Evolutionary conservation across 1,140 invertebrate genomes (phyloP), one percentile per base, ranked within the genome.

Genomic region (Probaryconus sp.): DNA sequence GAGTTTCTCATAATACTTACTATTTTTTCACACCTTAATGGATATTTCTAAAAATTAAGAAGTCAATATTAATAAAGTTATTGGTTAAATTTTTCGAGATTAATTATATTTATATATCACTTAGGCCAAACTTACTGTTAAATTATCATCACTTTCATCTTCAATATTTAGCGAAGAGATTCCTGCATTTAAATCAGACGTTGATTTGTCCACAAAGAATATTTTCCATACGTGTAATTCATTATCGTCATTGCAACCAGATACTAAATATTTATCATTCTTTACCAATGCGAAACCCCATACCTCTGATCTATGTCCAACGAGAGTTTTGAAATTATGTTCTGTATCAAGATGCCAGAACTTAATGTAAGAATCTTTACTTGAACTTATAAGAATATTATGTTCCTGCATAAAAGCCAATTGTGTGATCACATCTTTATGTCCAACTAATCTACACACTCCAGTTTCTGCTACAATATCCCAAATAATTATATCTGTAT

Each of bases 281-380:
- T 93, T 93, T 14, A 94, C 81, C 18, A 99, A 83, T n/a, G 91
- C 90, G 77, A 97, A 91, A 65, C 92, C 91, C 93, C 96, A 98
- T 85, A 92, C 92, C 87, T 95, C 93, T 63, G 92, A 91, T 81
- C 91, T 89, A 87, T 95, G 93, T 48, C 93, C 93, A 35, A 92
- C 91, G 11, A 99, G 87, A 5, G 98, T 99, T 84, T 96, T 95
- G 79, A 99, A 99, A 85, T 98, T 99, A 81, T 97, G 95, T 79
- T 97, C 94, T 14, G 94, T 98, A 67, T 95, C 92, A 48, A 99
- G 87, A 89, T 99, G 96, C 98, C 98, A 99, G 83, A 99, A 97
- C 83, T 99, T 99, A 0, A 99, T 91, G 84, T 95, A 95, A 9
- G 94, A 94, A 85, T 99, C 98, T 86, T 96, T 98, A 1, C 97